Base-by-base conservation (phyloP, 2,113 vertebrate genomes). In the Mystacornis crossleyi region DNA sequence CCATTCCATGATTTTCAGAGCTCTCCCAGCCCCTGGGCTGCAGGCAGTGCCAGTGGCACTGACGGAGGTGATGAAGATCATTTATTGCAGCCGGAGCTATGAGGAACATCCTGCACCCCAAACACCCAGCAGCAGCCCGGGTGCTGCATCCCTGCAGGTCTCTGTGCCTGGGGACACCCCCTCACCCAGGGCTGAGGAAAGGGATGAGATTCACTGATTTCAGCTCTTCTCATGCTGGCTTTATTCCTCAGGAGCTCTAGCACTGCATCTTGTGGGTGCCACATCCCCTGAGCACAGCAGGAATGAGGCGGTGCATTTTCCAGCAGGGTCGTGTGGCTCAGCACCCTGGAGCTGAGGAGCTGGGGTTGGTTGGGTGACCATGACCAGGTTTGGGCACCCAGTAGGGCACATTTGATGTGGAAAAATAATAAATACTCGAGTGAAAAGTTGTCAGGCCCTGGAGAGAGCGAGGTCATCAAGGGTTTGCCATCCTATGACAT, bases 301-400 rank as follows among this genome's bases (percentile, higher is more conserved):
- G 14, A 24, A n/a, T 5, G 12, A 50, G 69, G 43, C 48, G 64
- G 31, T 40, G 54, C 48, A 33, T 43, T 19, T 18, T 12, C 18
- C 23, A 38, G 58, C 0, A 0, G 9, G n/a, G 21, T 18, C 0
- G 0, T 9, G 18, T 1, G 25, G 38, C 75, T 91, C 34, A 67
- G 53, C 21, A 26, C n/a, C 2, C 47, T 12, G 54, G 28, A 40
- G 58, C 42, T 0, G 3, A n/a, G 19, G 13, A 66, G 8, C 0
- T 55, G 71, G 34, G 48, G 18, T 6, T 34, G 62, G 18, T 3
- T 15, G 5, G 7, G 34, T 34, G 26, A 29, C 10, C 24, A 15
- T 17, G 14, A 34, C 36, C 36, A 40, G 25, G 50, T 61, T 38
- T 64, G 48, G 21, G 19, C 18, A 78, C 13, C n/a, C 57, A 42